phyloP scores from a whole-genome alignment of 2,797 vertebrate genomes.

The Clarias platycephalus region DNA sequence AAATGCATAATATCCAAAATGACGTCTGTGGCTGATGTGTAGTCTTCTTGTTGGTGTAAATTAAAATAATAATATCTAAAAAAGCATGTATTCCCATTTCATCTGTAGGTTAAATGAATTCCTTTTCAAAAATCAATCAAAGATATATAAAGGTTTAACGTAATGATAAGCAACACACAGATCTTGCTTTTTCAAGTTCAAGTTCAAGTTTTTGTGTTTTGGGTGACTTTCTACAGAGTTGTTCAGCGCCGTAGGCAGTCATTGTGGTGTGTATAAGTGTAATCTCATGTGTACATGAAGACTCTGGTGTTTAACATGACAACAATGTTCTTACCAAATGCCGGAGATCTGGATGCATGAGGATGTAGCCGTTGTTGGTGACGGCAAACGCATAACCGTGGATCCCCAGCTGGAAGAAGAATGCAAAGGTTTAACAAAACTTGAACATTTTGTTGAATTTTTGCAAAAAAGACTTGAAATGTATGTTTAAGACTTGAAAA shows the following conservation, averaged over 20 bases:
- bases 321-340: constrained; percentile 83
- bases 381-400: constrained; percentile 96
- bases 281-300: neutral
- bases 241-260: neutral
- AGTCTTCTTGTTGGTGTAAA: neutral
- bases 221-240: neutral
- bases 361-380: constrained; percentile 97
- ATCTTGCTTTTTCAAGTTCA: neutral
- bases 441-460: neutral
- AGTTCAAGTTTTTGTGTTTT: too few relatives aligned
- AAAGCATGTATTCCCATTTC: neutral
- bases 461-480: neutral
- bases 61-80: neutral
- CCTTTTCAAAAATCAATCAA: neutral
- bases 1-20: neutral
- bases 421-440: neutral
- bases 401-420: constrained; percentile 87
- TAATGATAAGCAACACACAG: constrained; percentile 4
- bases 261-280: neutral
- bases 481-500: neutral
- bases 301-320: constrained; percentile 38
- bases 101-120: neutral
- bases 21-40: neutral
- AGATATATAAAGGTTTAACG: too few relatives aligned
- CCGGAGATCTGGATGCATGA: constrained; percentile 94